Base-by-base conservation (phyloP, 2,113 vertebrate genomes). In the Ceuthmochares aereus region DNA sequence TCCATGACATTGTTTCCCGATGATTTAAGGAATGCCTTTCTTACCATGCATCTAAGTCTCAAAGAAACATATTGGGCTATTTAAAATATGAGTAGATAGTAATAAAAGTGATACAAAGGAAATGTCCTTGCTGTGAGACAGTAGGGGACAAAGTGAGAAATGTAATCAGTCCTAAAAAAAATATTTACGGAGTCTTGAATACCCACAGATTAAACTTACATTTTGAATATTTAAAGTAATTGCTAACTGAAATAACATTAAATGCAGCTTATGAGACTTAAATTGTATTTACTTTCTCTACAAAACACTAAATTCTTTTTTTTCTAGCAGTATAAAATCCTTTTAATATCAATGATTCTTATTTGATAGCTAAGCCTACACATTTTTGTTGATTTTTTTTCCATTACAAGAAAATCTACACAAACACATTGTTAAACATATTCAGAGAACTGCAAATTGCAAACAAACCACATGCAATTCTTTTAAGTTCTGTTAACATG, bases 141-240 rank as follows among this genome's bases (percentile, higher is more conserved):
- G 47, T 22, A 60, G 36, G 52, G 30, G 49, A 54, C n/a, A 91
- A 91, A 76, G n/a, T 62, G 9, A 82, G 47, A 85, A 63, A 36
- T 36, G 17, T 19, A 64, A 32, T n/a, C 67, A 56, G 16, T 87
- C 32, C 22, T 63, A 83, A 83, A 78, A 68, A 63, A 92, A 92
- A 80, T 76, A 52, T 66, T 77, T 70, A 29, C 32, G 54, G 40
- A n/a, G 17, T 36, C 22, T 1, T 37, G 47, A 68, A 34, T 52
- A 78, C 11, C 6, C 7, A 63, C 43, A 69, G 11, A 43, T 51
- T 52, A 29, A 67, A 76, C n/a, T 55, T 69, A 23, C 1, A 20
- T 80, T 87, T 67, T 86, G 63, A 80, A 87, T 22, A 40, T 85
- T 87, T 77, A 66, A 96, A 92, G 21, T 64, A 56, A 59, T 82